Evolutionary conservation across 2,888 invertebrate genomes (phyloP).

Genomic region (Apotomis capreana): DNA sequence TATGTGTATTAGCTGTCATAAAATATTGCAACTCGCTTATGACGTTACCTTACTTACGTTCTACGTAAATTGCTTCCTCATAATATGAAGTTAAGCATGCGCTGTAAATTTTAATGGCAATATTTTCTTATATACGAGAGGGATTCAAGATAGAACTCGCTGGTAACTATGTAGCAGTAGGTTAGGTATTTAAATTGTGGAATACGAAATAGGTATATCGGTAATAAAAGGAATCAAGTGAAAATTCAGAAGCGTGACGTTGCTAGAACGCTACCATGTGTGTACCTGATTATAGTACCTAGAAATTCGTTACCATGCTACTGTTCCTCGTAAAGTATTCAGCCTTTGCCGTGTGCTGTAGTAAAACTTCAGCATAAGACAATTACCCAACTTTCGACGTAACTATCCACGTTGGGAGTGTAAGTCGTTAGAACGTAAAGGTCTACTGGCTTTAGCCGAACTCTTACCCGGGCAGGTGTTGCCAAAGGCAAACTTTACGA

Average conservation of each 20-base stretch:
- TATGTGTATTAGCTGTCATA: no score
- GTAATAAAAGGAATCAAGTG: neutral
- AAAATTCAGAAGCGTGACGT: neutral
- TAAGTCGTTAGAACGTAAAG: constrained; percentile 41
- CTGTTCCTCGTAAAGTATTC: neutral
- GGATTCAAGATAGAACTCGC: no score
- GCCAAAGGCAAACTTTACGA: constrained; percentile 50
- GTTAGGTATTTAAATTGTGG: no score
- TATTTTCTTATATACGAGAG: no score
- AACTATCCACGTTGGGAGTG: constrained; percentile 31
- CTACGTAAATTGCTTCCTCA: no score
- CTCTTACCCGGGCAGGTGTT: constrained; percentile 44
- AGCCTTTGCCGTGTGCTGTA: constrained; percentile 17
- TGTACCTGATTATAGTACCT: neutral
- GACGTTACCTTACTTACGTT: no score
- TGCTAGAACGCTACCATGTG: neutral
- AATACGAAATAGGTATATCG: no score
- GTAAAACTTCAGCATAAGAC: constrained; percentile 38
- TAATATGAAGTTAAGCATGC: no score
- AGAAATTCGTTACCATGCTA: constrained; percentile 4
- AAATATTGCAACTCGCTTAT: no score
- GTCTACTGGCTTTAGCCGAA: constrained; percentile 34
- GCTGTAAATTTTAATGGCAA: no score
- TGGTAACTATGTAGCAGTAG: no score
- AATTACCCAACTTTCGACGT: constrained; percentile 40